Evolutionary conservation across 2,113 vertebrate genomes (phyloP).

Genomic region (Gasterosteus nipponicus): DNA sequence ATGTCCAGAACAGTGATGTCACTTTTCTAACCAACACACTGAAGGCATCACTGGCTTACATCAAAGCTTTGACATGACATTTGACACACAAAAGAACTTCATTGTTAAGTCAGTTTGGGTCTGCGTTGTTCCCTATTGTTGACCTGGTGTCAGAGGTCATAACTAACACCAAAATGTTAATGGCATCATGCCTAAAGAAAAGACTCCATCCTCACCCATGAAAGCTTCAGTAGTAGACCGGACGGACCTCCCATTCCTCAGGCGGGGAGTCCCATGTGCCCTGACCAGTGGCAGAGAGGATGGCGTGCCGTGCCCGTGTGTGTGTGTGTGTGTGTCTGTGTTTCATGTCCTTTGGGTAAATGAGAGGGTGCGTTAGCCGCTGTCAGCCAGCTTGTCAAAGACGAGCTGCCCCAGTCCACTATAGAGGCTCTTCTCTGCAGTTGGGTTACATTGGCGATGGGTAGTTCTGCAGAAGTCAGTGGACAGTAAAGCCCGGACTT

Average conservation of each 20-base stretch:
- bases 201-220: not conserved
- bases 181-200: not conserved
- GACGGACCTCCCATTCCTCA: not conserved
- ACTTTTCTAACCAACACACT: not conserved
- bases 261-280: conserved; percentile 42
- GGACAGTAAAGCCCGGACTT: conserved; percentile 99
- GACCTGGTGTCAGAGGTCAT: not conserved
- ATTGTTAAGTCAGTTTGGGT: not conserved
- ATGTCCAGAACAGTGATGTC: not conserved
- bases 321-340: conserved; percentile 43
- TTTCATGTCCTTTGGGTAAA: conserved; percentile 68
- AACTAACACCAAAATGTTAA: not conserved
- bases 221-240: not conserved
- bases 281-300: conserved; percentile 35
- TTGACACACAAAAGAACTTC: not conserved
- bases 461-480: conserved; percentile 99
- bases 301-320: conserved; percentile 55
- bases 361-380: conserved; percentile 76
- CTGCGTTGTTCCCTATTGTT: not conserved
- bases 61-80: not conserved
- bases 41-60: not conserved
- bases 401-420: conserved; percentile 82
- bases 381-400: conserved; percentile 80
- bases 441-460: conserved; percentile 99
- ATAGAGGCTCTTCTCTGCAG: conserved; percentile 96